A percentile compares a stretch with the other conserved stretches of the same genome.
phyloP scores from a whole-genome alignment of 2,113 vertebrate genomes.

The Phasianus colchicus region DNA sequence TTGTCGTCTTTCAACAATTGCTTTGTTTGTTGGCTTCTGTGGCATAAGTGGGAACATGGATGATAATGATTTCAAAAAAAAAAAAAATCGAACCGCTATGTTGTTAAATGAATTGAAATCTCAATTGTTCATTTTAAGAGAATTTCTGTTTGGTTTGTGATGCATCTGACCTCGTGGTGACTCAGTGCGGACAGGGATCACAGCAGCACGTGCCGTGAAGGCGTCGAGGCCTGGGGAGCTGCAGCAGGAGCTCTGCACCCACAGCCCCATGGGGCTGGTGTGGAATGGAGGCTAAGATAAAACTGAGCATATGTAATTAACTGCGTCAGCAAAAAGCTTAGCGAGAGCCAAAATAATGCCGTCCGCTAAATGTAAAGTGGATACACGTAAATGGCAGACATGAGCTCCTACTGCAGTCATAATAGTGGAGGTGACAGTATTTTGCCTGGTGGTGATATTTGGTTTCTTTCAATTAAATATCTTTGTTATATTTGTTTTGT shows the following conservation, averaged over 20 bases:
- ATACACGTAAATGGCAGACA: background rate
- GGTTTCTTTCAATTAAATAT: background rate
- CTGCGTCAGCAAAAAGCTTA: background rate
- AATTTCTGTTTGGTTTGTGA: background rate
- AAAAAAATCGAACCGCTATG: background rate
- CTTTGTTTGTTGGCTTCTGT: conserved; percentile 50
- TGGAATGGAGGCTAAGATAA: background rate
- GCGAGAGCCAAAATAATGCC: background rate
- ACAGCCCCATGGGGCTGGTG: background rate
- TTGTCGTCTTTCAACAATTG: conserved; percentile 66
- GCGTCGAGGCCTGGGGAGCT: background rate
- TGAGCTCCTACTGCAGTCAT: background rate
- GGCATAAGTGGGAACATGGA: conserved; percentile 16
- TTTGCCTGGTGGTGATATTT: background rate
- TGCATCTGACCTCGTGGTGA: background rate
- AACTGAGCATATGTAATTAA: background rate
- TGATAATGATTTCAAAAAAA: conserved; percentile 4
- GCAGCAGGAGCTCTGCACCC: background rate
- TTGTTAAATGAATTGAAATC: background rate
- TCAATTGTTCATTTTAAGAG: background rate
- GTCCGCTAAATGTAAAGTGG: background rate
- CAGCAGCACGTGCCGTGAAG: background rate
- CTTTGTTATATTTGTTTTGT: background rate
- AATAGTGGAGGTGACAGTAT: background rate
- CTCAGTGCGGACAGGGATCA: background rate